phyloP scores from a whole-genome alignment of 2,113 vertebrate genomes.

The Colistium nudipinnis region DNA sequence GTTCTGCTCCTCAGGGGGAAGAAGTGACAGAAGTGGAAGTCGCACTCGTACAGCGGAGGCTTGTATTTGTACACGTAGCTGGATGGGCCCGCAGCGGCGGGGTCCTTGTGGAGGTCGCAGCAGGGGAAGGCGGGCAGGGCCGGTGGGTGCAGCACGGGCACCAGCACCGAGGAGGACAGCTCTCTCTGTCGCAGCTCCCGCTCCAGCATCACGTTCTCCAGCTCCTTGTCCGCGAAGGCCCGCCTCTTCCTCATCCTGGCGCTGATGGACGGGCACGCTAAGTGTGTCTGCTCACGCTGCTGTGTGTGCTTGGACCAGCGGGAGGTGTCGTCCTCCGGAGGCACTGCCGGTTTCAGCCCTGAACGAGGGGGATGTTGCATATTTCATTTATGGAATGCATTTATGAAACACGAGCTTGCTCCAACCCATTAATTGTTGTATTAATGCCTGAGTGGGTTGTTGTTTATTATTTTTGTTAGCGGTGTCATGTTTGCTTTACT shows the following conservation, averaged over 20 bases:
- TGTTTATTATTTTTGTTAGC: conserved; percentile 59
- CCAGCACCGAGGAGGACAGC: conserved; percentile 47
- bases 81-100: conserved; percentile 25
- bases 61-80: conserved; percentile 69
- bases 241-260: conserved; percentile 80
- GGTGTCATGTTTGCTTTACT: conserved; percentile 31
- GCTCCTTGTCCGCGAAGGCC: conserved; percentile 82
- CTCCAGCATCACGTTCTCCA: conserved; percentile 81
- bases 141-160: conserved; percentile 54
- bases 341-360: conserved; percentile 59
- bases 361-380: conserved; percentile 12
- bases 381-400: neutral
- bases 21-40: conserved; percentile 68
- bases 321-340: conserved; percentile 50
- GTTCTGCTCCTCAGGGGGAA: conserved; percentile 58
- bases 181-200: conserved; percentile 77
- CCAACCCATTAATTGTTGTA: conserved; percentile 28
- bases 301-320: conserved; percentile 64
- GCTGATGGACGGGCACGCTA: conserved; percentile 67
- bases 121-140: conserved; percentile 46
- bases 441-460: conserved; percentile 30
- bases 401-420: conserved; percentile 16
- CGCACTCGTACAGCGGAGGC: conserved; percentile 69
- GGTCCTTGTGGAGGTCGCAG: conserved; percentile 64
- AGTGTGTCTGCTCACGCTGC: conserved; percentile 23